Conservation (phyloP, 2,888 invertebrate species). For the Synanthedon myopaeformis region DNA sequence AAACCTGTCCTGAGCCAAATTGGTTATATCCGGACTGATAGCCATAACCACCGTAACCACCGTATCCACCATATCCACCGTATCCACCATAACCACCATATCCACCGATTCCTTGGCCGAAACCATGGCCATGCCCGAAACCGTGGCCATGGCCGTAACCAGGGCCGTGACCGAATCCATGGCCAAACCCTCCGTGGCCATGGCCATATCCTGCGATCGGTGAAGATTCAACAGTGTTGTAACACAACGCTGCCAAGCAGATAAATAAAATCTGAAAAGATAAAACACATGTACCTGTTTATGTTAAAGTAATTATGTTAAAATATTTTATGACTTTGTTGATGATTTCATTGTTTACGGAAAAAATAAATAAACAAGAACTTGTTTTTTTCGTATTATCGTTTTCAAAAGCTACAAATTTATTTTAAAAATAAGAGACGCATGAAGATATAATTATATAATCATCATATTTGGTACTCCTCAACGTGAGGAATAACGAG, state of each 20-base stretch:
- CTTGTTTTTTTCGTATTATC: too few relatives aligned
- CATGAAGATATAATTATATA: too few relatives aligned
- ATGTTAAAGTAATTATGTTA: too few relatives aligned
- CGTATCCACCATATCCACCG: background rate
- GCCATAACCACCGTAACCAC: background rate
- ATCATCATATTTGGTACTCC: too few relatives aligned
- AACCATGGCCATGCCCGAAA: background rate
- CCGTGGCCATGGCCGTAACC: background rate
- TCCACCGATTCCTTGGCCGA: background rate
- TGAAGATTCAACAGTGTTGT: background rate
- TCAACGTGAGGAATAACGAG: too few relatives aligned
- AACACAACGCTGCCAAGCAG: constrained; percentile 5
- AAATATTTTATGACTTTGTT: too few relatives aligned
- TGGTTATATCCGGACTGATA: too few relatives aligned
- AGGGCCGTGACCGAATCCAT: background rate
- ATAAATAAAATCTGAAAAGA: constrained; percentile 9
- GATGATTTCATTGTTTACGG: too few relatives aligned
- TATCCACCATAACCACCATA: constrained; percentile 1
- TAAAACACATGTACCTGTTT: constrained; percentile 4
- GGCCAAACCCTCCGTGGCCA: constrained; percentile 2
- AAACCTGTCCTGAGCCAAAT: too few relatives aligned
- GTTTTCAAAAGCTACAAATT: too few relatives aligned
- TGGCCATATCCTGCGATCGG: constrained; percentile 4
- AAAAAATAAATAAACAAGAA: too few relatives aligned
- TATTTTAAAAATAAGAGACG: too few relatives aligned